Evolutionary conservation across 53 echinoderm and acorn worm species (phyloP).

Genomic region (Stichopus horrens): DNA sequence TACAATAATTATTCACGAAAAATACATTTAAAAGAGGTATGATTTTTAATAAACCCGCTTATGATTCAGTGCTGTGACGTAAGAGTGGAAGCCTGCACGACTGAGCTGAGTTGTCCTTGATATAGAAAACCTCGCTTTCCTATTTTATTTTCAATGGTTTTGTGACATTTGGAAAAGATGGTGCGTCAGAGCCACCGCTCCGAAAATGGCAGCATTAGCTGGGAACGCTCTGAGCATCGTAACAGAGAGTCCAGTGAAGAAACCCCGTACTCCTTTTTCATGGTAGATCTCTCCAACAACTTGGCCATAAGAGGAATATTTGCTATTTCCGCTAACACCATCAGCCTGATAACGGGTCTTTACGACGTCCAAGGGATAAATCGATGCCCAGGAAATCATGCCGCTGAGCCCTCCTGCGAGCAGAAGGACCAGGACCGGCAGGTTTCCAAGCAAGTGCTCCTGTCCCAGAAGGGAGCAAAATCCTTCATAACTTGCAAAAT

Average conservation of each 20-base stretch:
- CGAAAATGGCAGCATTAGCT: conserved; percentile 33
- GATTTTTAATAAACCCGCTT: too few relatives aligned
- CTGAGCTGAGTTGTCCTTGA: too few relatives aligned
- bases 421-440: conserved; percentile 54
- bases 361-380: conserved; percentile 59
- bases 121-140: too few relatives aligned
- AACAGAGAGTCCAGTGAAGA: conserved; percentile 15
- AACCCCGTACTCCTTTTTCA: conserved; percentile 4
- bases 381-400: conserved; percentile 60
- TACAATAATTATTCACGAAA: too few relatives aligned
- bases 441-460: conserved; percentile 25
- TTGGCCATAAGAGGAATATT: conserved; percentile 9
- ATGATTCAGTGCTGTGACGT: too few relatives aligned
- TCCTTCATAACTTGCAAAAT: conserved; percentile 70
- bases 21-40: too few relatives aligned
- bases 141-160: too few relatives aligned
- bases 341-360: conserved; percentile 67
- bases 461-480: conserved; percentile 58
- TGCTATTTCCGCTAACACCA: conserved; percentile 47
- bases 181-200: background rate
- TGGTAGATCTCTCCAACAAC: conserved; percentile 20
- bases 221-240: conserved; percentile 35
- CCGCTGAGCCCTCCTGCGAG: conserved; percentile 73
- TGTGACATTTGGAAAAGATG: background rate
- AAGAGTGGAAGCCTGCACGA: too few relatives aligned